Evolutionary conservation across 2,113 vertebrate species (phyloP), one percentile per base, ranked within the genome.

Genomic region (Sardina pilchardus): DNA sequence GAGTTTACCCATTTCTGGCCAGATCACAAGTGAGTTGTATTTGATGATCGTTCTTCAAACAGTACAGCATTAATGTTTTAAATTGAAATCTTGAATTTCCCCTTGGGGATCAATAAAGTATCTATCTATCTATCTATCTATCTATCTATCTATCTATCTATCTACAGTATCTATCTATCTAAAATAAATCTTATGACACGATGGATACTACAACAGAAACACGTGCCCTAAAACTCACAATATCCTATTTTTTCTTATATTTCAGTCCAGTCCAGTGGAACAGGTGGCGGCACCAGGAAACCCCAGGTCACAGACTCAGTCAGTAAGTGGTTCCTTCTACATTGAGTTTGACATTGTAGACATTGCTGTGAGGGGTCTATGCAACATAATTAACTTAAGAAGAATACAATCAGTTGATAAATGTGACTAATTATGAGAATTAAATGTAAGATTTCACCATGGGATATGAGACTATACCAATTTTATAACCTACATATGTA

Each of bases 1-100:
- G 92, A 99, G 98, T 93, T 86, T 96, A 75, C 97, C 98, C 85
- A 93, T 97, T 88, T 96, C 96, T 88, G 97, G 98, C 67, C 97
- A 97, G 89, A 92, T 99, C 88, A 99, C 97, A 93, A 95, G 98
- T 99, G 95, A 97, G 98, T 94, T 83, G 21, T 42, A 39, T 81
- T 83, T 48, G 19, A 53, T 17, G 14, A 36, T 78, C 12, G 36
- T 78, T 36, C 4, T 16, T 17, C 34, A 1, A 12, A 16, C 5
- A 17, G 53, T 56, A 67, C 6, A 4, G 7, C 26, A 10, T 9
- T 71, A 30, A 30, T 26, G 6, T 12, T 1, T 71, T 30, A 8
- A 10, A 8, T 71, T n/a, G n/a, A n/a, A n/a, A n/a, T n/a, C n/a
- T n/a, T n/a, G n/a, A n/a, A n/a, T n/a, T n/a, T n/a, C n/a, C n/a